phyloP scores from a whole-genome alignment of 2,888 invertebrate genomes.

The Metacarcinus magister region DNA sequence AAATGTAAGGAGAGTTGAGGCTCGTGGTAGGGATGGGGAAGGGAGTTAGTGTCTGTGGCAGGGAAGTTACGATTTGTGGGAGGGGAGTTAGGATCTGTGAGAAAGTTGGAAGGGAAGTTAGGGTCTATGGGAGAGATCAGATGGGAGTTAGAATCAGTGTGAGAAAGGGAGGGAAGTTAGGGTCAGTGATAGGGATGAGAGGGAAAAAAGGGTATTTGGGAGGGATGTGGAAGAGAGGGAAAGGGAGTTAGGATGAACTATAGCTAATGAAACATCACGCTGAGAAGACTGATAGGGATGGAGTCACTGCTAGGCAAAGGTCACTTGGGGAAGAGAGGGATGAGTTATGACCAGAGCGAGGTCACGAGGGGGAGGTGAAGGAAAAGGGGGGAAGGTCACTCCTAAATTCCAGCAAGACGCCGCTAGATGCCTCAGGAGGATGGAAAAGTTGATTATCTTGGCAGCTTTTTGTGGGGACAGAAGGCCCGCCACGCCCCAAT shows the following conservation, averaged over 20 bases:
- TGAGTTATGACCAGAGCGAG: neutral
- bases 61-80: neutral
- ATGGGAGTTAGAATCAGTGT: neutral
- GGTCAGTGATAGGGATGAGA: neutral
- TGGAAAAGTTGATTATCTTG: slow-evolving; percentile 34
- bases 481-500: slow-evolving; percentile 29
- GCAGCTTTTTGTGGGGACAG: slow-evolving; percentile 36
- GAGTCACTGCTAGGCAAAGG: neutral
- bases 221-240: neutral
- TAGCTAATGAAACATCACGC: neutral
- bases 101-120: neutral
- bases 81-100: neutral
- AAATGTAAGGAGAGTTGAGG: neutral
- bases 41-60: neutral
- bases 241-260: neutral
- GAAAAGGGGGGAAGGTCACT: neutral
- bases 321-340: neutral
- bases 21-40: neutral
- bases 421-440: neutral
- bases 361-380: neutral
- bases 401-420: neutral
- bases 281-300: neutral
- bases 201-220: neutral
- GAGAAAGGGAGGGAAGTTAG: neutral
- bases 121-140: neutral